Evolutionary conservation across 2,113 vertebrate species (phyloP).

Genomic region (Antechinus stuartii): DNA sequence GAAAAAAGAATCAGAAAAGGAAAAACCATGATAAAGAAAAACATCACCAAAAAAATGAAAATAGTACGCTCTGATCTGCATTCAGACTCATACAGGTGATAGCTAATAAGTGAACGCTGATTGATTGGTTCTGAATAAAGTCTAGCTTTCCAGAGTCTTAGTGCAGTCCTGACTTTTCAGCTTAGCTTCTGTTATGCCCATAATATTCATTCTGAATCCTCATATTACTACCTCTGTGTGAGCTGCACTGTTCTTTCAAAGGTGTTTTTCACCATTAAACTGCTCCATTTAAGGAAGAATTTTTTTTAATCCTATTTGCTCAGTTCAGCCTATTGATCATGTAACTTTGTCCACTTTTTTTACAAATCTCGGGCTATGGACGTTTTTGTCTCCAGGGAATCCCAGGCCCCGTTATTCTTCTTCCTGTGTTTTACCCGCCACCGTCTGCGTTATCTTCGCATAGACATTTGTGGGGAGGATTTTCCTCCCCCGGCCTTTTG

Average conservation of each 20-base stretch:
- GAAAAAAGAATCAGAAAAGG: too few species aligned
- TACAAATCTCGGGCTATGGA: background rate
- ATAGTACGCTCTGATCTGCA: too few species aligned
- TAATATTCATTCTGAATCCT: background rate
- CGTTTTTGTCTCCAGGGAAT: background rate
- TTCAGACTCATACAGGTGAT: background rate
- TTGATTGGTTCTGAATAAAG: background rate
- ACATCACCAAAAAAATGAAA: too few species aligned
- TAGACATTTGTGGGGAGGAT: background rate
- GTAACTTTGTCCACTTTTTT: background rate
- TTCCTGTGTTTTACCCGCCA: background rate
- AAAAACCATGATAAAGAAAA: too few species aligned
- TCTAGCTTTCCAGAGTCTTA: background rate
- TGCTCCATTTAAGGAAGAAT: background rate
- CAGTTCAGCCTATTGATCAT: background rate
- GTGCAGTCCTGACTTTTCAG: background rate
- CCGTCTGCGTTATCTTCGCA: background rate
- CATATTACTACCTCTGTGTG: background rate
- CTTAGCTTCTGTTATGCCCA: background rate
- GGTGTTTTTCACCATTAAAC: background rate
- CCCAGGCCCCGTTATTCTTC: background rate
- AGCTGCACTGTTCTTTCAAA: background rate
- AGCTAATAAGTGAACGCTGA: background rate
- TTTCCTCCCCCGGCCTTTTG: background rate
- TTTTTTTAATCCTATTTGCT: background rate